Evolutionary conservation across 2,797 vertebrate species (phyloP), one percentile per base, ranked within the genome.

Genomic region (Buceros bicornis): DNA sequence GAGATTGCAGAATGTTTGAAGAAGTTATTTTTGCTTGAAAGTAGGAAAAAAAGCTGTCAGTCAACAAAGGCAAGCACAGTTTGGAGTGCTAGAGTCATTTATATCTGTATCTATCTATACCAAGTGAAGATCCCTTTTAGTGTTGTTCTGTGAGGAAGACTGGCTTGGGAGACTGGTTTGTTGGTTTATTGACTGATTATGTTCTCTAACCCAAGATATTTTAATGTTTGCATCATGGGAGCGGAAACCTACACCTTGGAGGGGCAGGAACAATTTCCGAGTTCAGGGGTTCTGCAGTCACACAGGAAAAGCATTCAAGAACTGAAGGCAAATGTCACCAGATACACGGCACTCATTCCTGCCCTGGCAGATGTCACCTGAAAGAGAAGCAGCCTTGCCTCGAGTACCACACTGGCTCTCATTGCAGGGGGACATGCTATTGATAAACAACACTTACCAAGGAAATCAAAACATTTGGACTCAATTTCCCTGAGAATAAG

Each of bases 1-100:
- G 66, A 91, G 31, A 13, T 87, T 79, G 69, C 28, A 82, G 48
- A 80, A 64, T 43, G 7, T 56, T 92, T 82, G 61, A 84, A 74
- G 20, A 81, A 48, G 37, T 51, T 42, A 60, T 43, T 58, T 91
- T 90, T 84, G 42, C 58, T 60, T 76, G n/a, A 86, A 58, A 85
- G 56, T 71, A 77, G 33, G 69, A 73, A 82, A 89, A 89, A 54
- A 56, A 86, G 5, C 6, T 43, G 25, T 16, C 48, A 53, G 24
- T 47, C 21, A 50, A 65, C 20, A 74, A 85, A 70, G 28, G 16
- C 37, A 92, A 42, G 26, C 28, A 28, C 2, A 8, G 12, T 31
- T 70, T 37, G 9, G 19, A 61, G 29, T 31, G 21, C 18, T 33
- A 33, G 33, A 33, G 33, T 33, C 33, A 33, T 7, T 73, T 58